Evolutionary conservation across 37 sponge, comb jelly and placozoan genomes (phyloP), one percentile per base, ranked within the genome.

Genomic region (Halichondria panicea): DNA sequence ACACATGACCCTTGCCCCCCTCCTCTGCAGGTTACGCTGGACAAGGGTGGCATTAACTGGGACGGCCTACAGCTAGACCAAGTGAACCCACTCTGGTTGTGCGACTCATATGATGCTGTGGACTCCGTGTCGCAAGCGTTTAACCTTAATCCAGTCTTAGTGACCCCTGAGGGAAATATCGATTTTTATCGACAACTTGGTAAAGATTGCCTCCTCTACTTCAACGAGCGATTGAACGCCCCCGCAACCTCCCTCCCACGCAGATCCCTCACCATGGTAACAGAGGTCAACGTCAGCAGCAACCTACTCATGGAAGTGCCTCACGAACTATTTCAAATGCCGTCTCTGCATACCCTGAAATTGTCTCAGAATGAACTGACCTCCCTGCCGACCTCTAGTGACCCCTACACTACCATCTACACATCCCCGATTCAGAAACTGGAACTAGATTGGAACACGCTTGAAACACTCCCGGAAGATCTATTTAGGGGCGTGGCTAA

Each of bases 311-410:
- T 2, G 24, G 25, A 9, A n/a, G 61, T 90, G 39, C 86, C 86
- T 7, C 40, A 50, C 13, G 86, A 90, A 32, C 55, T 90, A 24
- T 90, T 90, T 31, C 86, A 79, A 54, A 56, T 80, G 43, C 71
- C 60, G 12, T 53, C 46, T 18, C 41, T 84, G 1, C 62, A 43
- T 2, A 43, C 15, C 3, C 91, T 90, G 22, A 48, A 63, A 18
- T 77, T 90, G 13, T 57, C 75, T 12, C 69, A 90, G 59, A 90
- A 90, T 59, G 28, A 50, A 1, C 63, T 90, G 24, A 6, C 13
- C 0, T 9, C 35, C 13, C 86, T 90, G 15, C 91, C 91, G 15
- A 46, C 74, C 18, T 74, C 74, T 5, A 37, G 41, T 9, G 28
- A 64, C 53, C 37, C 56, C 2, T 33, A 19, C 32, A 27, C 52